These are phyloP conservation scores for Timandra comae DNA, from an alignment of 2,888 invertebrate species.

Conservation along the genomic window DNA sequence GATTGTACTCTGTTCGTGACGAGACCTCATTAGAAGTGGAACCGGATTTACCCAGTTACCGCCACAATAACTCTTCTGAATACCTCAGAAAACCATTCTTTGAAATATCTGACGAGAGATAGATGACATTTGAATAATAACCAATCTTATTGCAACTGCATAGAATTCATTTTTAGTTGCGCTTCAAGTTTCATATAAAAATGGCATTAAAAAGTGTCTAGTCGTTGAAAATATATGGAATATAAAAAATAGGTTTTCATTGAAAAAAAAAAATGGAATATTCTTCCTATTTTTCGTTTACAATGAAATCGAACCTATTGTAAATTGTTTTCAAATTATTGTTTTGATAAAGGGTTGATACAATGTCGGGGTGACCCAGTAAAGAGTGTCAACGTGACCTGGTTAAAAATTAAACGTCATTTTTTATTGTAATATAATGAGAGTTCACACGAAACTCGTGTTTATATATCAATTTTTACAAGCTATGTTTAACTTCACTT, in stretches of 20 bases:
- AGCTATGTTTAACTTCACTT: no score
- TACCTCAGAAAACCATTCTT: constrained; percentile 47
- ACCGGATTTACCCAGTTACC: constrained; percentile 50
- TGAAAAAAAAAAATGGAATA: no score
- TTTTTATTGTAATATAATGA: constrained; percentile 30
- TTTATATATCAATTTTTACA: constrained; percentile 5
- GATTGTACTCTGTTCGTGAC: constrained; percentile 40
- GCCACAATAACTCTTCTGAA: constrained; percentile 49
- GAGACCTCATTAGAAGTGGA: constrained; percentile 53
- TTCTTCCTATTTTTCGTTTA: no score
- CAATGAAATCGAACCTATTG: no score
- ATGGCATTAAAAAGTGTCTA: constrained; percentile 2
- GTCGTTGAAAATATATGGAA: no score
- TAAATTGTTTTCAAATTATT: constrained; percentile 24
- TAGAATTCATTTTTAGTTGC: constrained; percentile 22
- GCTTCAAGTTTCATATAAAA: constrained; percentile 1
- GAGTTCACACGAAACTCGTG: constrained; percentile 13
- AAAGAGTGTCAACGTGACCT: constrained; percentile 33
- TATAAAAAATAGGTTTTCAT: no score
- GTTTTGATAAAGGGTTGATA: constrained; percentile 24
- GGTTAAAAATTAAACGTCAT: constrained; percentile 38
- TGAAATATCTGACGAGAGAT: constrained; percentile 44
- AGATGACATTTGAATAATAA: constrained; percentile 24
- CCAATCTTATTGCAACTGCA: constrained; percentile 16
- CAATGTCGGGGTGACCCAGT: constrained; percentile 40